Percentiles rank a stretch among this genome's conserved stretches.
Conservation (phyloP, 2,888 invertebrate species). For the Caenorhabditis sp. region DNA sequence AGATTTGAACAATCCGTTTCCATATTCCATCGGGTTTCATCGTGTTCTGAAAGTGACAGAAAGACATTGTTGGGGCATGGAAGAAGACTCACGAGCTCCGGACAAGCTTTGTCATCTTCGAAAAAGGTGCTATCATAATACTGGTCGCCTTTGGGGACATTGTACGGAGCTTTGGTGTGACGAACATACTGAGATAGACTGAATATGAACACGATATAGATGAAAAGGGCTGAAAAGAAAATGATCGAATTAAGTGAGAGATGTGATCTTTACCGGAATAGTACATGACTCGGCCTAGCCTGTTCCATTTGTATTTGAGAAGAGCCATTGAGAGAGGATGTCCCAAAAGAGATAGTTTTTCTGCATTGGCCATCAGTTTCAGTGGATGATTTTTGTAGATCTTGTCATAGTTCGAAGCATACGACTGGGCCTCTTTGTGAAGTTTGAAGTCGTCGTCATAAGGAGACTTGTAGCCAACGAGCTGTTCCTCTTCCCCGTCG, state of each 20-base stretch:
- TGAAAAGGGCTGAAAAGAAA: constrained; percentile 78
- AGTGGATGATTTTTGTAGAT: constrained; percentile 80
- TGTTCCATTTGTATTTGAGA: constrained; percentile 81
- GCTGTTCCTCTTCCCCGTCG: constrained; percentile 29
- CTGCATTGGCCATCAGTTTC: constrained; percentile 80
- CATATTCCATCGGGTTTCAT: constrained; percentile 41
- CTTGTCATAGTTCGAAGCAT: constrained; percentile 78
- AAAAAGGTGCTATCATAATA: constrained; percentile 37
- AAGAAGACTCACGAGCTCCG: constrained; percentile 35
- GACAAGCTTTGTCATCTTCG: constrained; percentile 53
- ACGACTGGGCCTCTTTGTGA: constrained; percentile 76
- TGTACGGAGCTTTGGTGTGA: constrained; percentile 74
- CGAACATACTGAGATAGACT: constrained; percentile 81
- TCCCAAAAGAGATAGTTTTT: constrained; percentile 80
- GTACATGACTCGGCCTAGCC: constrained; percentile 81
- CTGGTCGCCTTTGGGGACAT: constrained; percentile 44
- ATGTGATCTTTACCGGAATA: constrained; percentile 75
- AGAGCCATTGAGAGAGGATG: constrained; percentile 81
- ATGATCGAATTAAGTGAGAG: no score
- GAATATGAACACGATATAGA: constrained; percentile 80
- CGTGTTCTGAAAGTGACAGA: constrained; percentile 7
- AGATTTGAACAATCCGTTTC: constrained; percentile 72
- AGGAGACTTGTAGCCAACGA: constrained; percentile 28
- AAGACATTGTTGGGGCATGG: background rate
- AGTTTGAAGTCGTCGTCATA: constrained; percentile 77